A percentile compares a stretch with the other conserved stretches of the same genome.
phyloP scores from a whole-genome alignment of 2,797 vertebrate genomes.

The Tarsius wallacei region DNA sequence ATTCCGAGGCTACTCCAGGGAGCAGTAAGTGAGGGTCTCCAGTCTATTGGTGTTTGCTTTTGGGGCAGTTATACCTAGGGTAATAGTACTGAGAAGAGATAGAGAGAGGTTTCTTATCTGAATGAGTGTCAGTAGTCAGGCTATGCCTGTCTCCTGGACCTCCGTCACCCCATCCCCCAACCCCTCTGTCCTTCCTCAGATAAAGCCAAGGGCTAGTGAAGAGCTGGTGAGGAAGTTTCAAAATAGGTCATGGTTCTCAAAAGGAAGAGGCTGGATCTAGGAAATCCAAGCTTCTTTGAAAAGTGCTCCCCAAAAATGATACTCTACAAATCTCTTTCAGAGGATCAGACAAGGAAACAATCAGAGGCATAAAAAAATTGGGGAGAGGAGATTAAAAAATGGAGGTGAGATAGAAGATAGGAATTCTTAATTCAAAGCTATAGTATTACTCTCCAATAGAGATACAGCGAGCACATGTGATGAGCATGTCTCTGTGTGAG shows the following conservation, averaged over 20 bases:
- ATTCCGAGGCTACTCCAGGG: no score
- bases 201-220: not conserved
- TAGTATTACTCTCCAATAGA: not conserved
- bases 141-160: not conserved
- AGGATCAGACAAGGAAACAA: not conserved
- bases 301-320: slow-evolving; percentile 22
- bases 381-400: not conserved
- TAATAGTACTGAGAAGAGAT: not conserved
- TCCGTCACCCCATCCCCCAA: not conserved
- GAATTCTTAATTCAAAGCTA: not conserved
- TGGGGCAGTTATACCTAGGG: not conserved
- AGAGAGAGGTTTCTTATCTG: not conserved
- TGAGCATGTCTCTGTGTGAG: not conserved
- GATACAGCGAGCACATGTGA: not conserved
- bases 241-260: slow-evolving; percentile 27
- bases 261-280: not conserved
- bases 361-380: slow-evolving; percentile 71
- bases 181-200: not conserved
- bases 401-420: slow-evolving; percentile 16
- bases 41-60: not conserved
- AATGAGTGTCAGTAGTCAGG: not conserved
- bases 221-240: not conserved
- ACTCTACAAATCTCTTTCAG: not conserved
- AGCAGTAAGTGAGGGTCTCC: not conserved
- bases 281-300: slow-evolving; percentile 35